These are phyloP conservation scores for Enteromius paludinosus DNA, from an alignment of 2,797 vertebrate genomes.

Conservation along the genomic window DNA sequence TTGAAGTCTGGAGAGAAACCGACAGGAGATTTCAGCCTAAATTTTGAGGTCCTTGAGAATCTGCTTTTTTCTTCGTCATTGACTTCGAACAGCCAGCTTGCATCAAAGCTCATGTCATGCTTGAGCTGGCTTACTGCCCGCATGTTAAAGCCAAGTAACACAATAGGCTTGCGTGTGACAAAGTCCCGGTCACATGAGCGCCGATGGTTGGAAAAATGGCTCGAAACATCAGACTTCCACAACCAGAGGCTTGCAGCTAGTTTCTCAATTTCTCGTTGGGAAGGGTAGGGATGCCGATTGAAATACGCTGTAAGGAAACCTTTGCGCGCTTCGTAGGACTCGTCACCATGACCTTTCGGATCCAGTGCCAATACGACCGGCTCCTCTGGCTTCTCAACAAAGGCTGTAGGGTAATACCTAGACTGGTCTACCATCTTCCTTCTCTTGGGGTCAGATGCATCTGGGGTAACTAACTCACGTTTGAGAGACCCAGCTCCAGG, in stretches of 20 bases:
- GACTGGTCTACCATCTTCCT: constrained; percentile 79
- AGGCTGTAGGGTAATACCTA: constrained; percentile 76
- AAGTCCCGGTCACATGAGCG: constrained; percentile 86
- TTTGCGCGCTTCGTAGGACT: constrained; percentile 94
- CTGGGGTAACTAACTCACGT: constrained; percentile 84
- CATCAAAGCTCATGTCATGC: constrained; percentile 89
- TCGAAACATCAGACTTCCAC: constrained; percentile 95
- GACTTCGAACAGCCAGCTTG: constrained; percentile 82
- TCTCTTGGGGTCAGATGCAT: constrained; percentile 83
- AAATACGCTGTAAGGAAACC: constrained; percentile 94
- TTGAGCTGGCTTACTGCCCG: constrained; percentile 88
- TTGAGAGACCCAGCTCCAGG: constrained; percentile 84
- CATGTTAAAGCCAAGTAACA: constrained; percentile 95
- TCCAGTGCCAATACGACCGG: constrained; percentile 87
- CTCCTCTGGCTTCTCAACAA: constrained; percentile 82
- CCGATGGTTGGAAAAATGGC: constrained; percentile 89
- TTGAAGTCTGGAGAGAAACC: constrained; percentile 43
- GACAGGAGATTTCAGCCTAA: constrained; percentile 77
- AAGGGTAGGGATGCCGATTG: constrained; percentile 91
- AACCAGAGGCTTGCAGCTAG: constrained; percentile 93
- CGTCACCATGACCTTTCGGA: constrained; percentile 91
- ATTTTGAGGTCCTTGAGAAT: constrained; percentile 76
- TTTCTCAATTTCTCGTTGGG: constrained; percentile 89
- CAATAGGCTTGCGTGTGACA: constrained; percentile 82
- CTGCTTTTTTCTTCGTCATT: constrained; percentile 74